Evolutionary conservation across 2,888 invertebrate genomes (phyloP), one percentile per base, ranked within the genome.

Genomic region (Xanthostigma xanthostigma): DNA sequence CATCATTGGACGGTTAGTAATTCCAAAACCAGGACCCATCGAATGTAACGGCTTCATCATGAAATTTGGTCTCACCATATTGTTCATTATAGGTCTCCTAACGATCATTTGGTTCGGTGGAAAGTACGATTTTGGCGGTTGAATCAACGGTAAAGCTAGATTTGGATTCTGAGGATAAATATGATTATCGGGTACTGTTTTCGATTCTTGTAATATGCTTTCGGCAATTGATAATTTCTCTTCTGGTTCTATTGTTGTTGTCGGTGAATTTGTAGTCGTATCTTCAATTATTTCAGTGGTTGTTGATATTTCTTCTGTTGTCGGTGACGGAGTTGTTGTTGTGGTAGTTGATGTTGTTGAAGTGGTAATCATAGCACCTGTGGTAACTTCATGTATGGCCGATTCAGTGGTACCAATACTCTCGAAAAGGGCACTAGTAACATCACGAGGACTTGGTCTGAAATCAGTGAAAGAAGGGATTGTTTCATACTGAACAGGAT

Each of bases 271-370:
- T 53, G 51, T 27, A 14, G 46, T 36, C 37, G 48, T 35, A 33
- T 36, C 50, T 53, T 54, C 50, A 6, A 51, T 45, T 37, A 50
- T 48, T 51, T 49, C 49, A 46, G 53, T 36, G 14, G 42, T 11
- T 17, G 43, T 37, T 14, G 35, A 27, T 27, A 27, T 27, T 27
- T 27, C 27, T 27, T 27, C 27, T 27, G 27, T 27, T 27, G 27
- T 27, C 27, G 27, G 27, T 27, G 27, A 27, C 27, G 27, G 27
- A 27, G 27, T 27, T 27, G 27, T 27, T 27, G 27, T 27, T 27
- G 27, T 27, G 27, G 27, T 27, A 27, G 27, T 14, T 17, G 43
- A 36, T 10, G 40, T 13, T 37, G 48, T 35, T 40, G 36, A 11
- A 37, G 9, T 45, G 12, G 34, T 36, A 40, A 9, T 9, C 12